Evolutionary conservation across 2,113 vertebrate species (phyloP), one percentile per base, ranked within the genome.

Genomic region (Arvicanthis niloticus): DNA sequence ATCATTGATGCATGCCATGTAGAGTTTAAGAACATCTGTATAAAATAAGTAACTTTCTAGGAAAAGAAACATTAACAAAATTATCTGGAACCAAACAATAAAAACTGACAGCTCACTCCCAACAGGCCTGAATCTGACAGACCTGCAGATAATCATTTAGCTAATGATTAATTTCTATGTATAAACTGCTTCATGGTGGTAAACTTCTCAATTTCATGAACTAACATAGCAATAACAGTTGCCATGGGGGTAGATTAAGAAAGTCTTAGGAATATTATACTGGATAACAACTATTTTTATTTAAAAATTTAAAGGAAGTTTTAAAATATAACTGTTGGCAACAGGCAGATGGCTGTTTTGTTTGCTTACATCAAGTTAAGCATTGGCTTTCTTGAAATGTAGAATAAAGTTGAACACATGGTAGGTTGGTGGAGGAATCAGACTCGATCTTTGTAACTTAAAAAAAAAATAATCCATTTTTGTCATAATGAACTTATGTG

Each of bases 291-390:
- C 48, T 51, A 91, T 88, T 93, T 92, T 94, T 91, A 88, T 75
- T 91, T 29, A 91, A 92, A 94, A 92, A 13, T 73, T 88, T 72
- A 95, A 82, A 88, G 51, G 94, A 95, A 92, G 94, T 97, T 85
- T 77, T 95, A 93, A 91, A 75, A 81, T 95, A 62, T 70, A 90
- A 40, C 53, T 94, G 34, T 40, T n/a, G 10, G 53, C 42, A 22
- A 56, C 9, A 76, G 45, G 62, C 45, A 93, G 45, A 65, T 34
- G 76, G 15, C n/a, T 77, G 37, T 70, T 92, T 88, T 85, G 76
- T 84, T 94, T 80, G 37, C 72, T 85, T 68, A 82, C 60, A 88
- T 60, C 26, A 68, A 60, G 24, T 12, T 51, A 77, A 93, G 56
- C 88, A 82, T 26, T 67, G 42, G 29, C 73, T 72, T 86, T 26